phyloP scores from a whole-genome alignment of 2,888 invertebrate genomes.

The Gibbula magus region DNA sequence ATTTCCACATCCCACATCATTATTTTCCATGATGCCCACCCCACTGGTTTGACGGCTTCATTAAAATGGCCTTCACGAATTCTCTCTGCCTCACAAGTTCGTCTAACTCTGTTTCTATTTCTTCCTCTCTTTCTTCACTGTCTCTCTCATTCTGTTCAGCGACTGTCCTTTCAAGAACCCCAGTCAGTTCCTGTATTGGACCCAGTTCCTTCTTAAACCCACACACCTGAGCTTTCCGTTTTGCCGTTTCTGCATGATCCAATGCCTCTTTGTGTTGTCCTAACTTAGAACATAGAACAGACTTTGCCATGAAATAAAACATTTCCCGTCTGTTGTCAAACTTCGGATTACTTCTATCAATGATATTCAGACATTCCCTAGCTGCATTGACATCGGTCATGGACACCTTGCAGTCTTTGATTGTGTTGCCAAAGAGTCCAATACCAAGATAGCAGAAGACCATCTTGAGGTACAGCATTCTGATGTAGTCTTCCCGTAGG shows the following conservation, averaged over 20 bases:
- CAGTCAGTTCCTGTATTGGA: neutral
- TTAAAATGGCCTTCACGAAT: neutral
- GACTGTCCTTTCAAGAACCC: neutral
- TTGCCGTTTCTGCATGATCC: neutral
- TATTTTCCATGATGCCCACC: too few species aligned
- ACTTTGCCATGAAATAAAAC: neutral
- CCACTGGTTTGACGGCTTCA: neutral
- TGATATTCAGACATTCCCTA: neutral
- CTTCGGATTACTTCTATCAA: neutral
- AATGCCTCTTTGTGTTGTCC: neutral
- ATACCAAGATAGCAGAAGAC: conserved; percentile 9
- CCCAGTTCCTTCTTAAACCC: neutral
- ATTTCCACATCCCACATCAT: too few species aligned
- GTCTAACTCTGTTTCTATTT: neutral
- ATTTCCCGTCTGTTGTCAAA: conserved; percentile 10
- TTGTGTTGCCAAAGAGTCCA: neutral
- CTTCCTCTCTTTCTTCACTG: neutral
- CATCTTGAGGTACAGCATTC: conserved; percentile 10
- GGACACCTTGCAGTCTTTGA: neutral
- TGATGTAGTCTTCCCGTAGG: conserved; percentile 2
- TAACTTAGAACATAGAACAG: neutral
- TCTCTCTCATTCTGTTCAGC: neutral
- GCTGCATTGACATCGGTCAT: neutral
- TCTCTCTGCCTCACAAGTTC: neutral
- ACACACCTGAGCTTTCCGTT: neutral